phyloP scores from a whole-genome alignment of 2,888 invertebrate species.

The Dendrolimus pini region DNA sequence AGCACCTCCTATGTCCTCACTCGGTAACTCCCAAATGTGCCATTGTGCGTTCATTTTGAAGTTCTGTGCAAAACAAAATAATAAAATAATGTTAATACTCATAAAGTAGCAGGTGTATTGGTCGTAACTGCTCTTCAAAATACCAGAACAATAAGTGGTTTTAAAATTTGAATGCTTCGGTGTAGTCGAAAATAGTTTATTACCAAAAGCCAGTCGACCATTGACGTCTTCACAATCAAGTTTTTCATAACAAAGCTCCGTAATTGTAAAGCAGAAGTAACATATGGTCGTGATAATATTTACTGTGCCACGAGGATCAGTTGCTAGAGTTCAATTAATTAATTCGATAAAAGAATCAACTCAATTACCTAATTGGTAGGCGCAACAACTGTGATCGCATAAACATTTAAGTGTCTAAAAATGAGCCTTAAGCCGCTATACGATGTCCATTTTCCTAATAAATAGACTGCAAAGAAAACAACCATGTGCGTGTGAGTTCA shows the following conservation, averaged over 20 bases:
- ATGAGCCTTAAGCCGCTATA: neutral
- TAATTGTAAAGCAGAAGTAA: too few relatives aligned
- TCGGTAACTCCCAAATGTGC: constrained; percentile 65
- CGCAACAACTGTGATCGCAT: constrained; percentile 7
- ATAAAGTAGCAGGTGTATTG: neutral
- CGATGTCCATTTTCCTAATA: neutral
- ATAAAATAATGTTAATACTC: neutral
- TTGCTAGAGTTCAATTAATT: constrained; percentile 1
- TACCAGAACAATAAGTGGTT: neutral
- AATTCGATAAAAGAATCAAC: constrained; percentile 6
- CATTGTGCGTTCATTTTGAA: constrained; percentile 77
- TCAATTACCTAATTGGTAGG: constrained; percentile 16
- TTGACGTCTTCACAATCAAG: neutral
- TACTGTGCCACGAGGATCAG: neutral
- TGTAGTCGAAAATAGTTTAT: neutral
- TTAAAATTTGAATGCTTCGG: neutral
- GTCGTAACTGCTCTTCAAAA: neutral
- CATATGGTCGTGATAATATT: too few relatives aligned
- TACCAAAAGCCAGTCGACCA: neutral
- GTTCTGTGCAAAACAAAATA: constrained; percentile 44
- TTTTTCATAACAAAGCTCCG: too few relatives aligned
- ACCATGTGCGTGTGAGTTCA: neutral
- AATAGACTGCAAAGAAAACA: neutral
- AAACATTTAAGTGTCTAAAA: neutral
- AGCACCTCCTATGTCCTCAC: constrained; percentile 76